These are phyloP conservation scores for Maccullochella peelii DNA, from an alignment of 2,113 vertebrate species.

Conservation along the genomic window DNA sequence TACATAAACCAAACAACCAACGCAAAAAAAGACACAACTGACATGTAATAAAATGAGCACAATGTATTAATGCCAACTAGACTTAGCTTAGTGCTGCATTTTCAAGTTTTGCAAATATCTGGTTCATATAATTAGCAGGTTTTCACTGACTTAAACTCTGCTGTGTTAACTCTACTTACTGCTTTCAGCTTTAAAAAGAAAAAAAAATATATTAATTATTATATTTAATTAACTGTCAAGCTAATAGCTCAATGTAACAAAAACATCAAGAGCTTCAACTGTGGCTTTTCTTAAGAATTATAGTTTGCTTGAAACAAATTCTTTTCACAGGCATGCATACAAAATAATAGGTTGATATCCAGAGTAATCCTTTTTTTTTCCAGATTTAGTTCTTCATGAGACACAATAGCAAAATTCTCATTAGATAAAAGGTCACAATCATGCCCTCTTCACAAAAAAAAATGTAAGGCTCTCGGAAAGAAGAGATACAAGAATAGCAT, in stretches of 20 bases:
- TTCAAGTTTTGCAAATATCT: background rate
- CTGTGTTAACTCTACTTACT: background rate
- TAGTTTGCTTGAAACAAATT: background rate
- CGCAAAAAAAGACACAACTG: background rate
- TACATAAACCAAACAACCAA: background rate
- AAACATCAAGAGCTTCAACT: background rate
- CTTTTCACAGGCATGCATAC: background rate
- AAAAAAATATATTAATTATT: too few species aligned
- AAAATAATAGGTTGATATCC: background rate
- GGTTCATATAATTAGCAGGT: background rate
- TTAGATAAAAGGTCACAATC: background rate
- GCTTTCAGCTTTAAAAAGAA: background rate
- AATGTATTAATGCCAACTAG: background rate
- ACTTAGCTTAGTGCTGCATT: background rate
- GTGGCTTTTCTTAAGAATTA: background rate
- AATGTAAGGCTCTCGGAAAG: background rate
- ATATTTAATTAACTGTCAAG: constrained; percentile 1
- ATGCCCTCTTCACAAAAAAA: background rate
- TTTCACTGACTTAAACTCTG: background rate
- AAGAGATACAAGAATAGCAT: background rate
- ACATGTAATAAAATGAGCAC: background rate
- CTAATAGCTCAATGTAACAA: constrained; percentile 3
- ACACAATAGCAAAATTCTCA: background rate
- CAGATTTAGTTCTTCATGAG: background rate
- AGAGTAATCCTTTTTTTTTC: background rate